These are phyloP conservation scores for Xanthia togata DNA, from an alignment of 2,888 invertebrate genomes.

Conservation along the genomic window DNA sequence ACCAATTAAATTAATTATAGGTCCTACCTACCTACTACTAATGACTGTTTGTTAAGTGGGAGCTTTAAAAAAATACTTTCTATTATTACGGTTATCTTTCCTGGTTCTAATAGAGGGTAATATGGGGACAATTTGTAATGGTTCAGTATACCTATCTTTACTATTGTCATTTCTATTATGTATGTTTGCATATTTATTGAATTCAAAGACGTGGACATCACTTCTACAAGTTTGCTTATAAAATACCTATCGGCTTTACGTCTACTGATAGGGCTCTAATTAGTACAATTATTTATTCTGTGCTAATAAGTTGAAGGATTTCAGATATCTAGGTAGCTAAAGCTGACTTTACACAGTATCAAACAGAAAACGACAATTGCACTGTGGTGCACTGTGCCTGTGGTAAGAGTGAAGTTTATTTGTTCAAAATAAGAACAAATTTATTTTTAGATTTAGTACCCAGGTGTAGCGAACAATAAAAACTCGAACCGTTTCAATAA, in stretches of 20 bases:
- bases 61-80: background rate
- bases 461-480: background rate
- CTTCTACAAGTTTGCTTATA: background rate
- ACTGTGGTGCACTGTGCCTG: too few species aligned
- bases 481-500: background rate
- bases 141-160: background rate
- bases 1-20: constrained; percentile 31
- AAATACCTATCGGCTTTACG: background rate
- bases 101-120: background rate
- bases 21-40: background rate
- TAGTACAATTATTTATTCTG: too few species aligned
- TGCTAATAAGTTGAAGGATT: background rate
- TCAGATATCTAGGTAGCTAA: background rate
- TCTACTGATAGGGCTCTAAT: too few species aligned
- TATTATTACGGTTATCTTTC: background rate
- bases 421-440: background rate
- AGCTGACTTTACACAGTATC: background rate
- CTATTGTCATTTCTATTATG: constrained; percentile 1
- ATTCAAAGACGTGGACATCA: background rate
- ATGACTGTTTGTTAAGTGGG: constrained; percentile 2
- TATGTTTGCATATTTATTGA: background rate
- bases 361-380: background rate
- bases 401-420: background rate
- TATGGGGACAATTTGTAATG: background rate
- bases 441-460: background rate